Percentiles rank a stretch among this genome's conserved stretches.
These are phyloP conservation scores for Chrysolina americana DNA, from an alignment of 2,888 invertebrate genomes.

Conservation along the genomic window DNA sequence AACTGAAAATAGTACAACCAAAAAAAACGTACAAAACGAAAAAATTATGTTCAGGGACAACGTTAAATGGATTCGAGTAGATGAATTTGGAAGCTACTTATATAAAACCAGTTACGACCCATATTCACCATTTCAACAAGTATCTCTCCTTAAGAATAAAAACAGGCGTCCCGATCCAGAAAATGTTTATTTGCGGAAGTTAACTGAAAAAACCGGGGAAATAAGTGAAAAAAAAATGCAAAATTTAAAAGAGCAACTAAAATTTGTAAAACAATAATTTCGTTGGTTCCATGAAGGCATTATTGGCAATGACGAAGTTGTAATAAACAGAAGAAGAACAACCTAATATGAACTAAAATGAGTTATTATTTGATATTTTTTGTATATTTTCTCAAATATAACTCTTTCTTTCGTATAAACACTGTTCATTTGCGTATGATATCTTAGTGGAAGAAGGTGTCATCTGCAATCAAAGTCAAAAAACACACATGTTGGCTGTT, in stretches of 20 bases:
- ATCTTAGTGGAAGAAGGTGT: not conserved
- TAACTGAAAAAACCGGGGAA: not conserved
- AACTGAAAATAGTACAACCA: conserved; percentile 3
- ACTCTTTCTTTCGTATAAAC: not conserved
- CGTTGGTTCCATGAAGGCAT: not conserved
- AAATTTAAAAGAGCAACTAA: not conserved
- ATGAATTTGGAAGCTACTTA: conserved; percentile 32
- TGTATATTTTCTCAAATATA: not conserved
- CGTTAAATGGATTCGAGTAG: conserved; percentile 28
- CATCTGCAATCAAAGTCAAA: not conserved
- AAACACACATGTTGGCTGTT: not conserved
- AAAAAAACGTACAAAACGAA: conserved; percentile 25
- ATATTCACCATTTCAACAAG: not conserved
- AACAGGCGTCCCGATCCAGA: not conserved
- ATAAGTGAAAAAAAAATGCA: not conserved
- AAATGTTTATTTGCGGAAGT: not conserved
- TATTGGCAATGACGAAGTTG: not conserved
- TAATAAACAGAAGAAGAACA: not conserved
- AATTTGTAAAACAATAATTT: not conserved
- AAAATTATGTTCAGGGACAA: conserved; percentile 30
- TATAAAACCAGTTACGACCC: not conserved
- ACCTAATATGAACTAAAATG: not conserved
- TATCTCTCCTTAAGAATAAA: not conserved
- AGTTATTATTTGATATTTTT: not conserved
- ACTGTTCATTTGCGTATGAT: not conserved